phyloP scores from a whole-genome alignment of 2,888 invertebrate genomes.

The Dolichopus griseipennis region DNA sequence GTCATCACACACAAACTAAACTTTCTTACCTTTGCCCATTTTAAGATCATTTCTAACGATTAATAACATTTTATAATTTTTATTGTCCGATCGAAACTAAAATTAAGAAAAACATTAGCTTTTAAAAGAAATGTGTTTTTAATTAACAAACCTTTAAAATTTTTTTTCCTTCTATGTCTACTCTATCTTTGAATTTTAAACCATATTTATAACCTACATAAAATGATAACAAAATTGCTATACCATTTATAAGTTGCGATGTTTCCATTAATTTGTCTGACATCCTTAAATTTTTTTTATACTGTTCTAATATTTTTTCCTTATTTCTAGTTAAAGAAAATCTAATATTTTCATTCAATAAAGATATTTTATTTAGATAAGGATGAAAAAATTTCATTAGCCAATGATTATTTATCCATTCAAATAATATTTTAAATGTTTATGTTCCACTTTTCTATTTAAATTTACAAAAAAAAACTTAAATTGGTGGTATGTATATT shows the following conservation, averaged over 20 bases:
- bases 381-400: neutral
- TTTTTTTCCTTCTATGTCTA: slow-evolving; percentile 25
- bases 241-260: slow-evolving; percentile 38
- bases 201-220: slow-evolving; percentile 43
- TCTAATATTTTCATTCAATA: neutral
- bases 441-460: too few relatives aligned
- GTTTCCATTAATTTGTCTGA: slow-evolving; percentile 1
- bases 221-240: slow-evolving; percentile 42
- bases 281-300: neutral
- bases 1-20: too few relatives aligned
- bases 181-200: slow-evolving; percentile 29
- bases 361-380: neutral
- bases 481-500: too few relatives aligned
- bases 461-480: too few relatives aligned
- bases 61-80: slow-evolving; percentile 71
- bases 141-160: neutral
- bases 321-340: neutral
- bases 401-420: neutral
- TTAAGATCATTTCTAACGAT: slow-evolving; percentile 82
- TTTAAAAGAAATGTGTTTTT: neutral
- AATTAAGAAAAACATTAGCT: slow-evolving; percentile 3
- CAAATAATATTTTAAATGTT: neutral
- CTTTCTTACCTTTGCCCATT: slow-evolving; percentile 72
- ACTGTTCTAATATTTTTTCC: neutral
- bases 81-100: slow-evolving; percentile 35